Base-by-base conservation (phyloP, 2,888 invertebrate species). In the Lacanobia wlatinum region DNA sequence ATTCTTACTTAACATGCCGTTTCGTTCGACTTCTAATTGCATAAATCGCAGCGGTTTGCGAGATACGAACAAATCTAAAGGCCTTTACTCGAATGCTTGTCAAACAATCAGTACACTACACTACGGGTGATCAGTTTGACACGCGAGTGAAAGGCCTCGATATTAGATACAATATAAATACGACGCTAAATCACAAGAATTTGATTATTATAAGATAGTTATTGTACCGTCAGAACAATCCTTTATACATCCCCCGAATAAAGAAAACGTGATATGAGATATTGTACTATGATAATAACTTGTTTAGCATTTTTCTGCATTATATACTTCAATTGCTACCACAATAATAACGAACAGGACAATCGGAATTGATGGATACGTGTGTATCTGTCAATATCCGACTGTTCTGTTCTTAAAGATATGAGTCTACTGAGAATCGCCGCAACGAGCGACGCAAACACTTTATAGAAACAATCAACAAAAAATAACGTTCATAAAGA, bases 101-200 rank as follows among this genome's bases (percentile, higher is more conserved):
- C 76, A 76, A 78, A 60, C 78, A 78, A 76, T 59, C 82, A 28
- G 48, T 65, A 61, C 61, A 63, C 73, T 72, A 78, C 70, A 21
- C 78, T 76, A 80, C 48, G 56, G 58, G 23, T 74, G 78, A 84
- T 76, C 61, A 71, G 53, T 63, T 74, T 68, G 82, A 79, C 80
- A 76, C n/a, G 48, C 52, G 40, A 68, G 80, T 63, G 76, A 62
- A 83, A 82, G 77, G 66, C 73, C 82, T 65, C 70, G 52, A 60
- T 64, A 70, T 76, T 71, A 80, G 59, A 60, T 82, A 80, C 73
- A 82, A 76, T 87, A 90, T 91, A 91, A 89, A 82, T 90, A 91
- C 87, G 86, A 89, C 85, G 88, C 92, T 93, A 90, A 90, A 92
- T 92, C 91, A 92, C 92, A 91, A 91, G 88, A 89, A 90, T 85